Base-by-base conservation (phyloP, 2,113 vertebrate genomes). In the Leptodactylus fuscus region DNA sequence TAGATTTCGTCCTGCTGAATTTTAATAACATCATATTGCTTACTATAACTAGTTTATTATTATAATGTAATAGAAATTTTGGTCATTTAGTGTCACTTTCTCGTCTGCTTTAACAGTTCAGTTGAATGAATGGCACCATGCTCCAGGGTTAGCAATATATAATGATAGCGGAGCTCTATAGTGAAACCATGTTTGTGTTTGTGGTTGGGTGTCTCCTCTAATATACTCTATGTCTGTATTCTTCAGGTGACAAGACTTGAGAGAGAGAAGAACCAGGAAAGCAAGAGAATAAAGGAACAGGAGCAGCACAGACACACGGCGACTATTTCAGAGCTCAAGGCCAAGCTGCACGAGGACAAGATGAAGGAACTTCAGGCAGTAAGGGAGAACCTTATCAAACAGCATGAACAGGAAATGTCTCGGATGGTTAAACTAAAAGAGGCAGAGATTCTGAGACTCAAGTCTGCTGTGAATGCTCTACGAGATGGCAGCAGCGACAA, bases 291-390 rank as follows among this genome's bases (percentile, higher is more conserved):
- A 41, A 96, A 97, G 0, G 98, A 99, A 88, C 94, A 97, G 91
- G 98, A 99, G 92, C 97, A 99, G 89, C 97, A 98, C 91, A 96
- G 97, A 34, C 97, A 99, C 91, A 99, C 98, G 0, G 97, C 97
- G 83, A 94, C 95, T 87, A 91, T 99, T 87, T 99, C 97, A 0
- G 98, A 99, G 90, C 96, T 98, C 36, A 96, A 98, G 86, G 95
- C 97, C 88, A 98, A 98, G 88, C 97, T 98, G 89, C 98, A 99
- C 2, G 97, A 99, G 89, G 98, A 99, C 79, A 99, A 99, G 88
- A 96, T 97, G 89, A 99, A 97, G 90, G 98, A 99, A 89, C 94
- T 98, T 58, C 97, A 99, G 89, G 94, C 95, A 0, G 95, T 98
- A 87, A 89, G 98, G 69, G 98, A 99, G 92, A 97, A 95, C 85